Evolutionary conservation across 2,888 invertebrate species (phyloP), one percentile per base, ranked within the genome.

Genomic region (Xestia sexstrigata): DNA sequence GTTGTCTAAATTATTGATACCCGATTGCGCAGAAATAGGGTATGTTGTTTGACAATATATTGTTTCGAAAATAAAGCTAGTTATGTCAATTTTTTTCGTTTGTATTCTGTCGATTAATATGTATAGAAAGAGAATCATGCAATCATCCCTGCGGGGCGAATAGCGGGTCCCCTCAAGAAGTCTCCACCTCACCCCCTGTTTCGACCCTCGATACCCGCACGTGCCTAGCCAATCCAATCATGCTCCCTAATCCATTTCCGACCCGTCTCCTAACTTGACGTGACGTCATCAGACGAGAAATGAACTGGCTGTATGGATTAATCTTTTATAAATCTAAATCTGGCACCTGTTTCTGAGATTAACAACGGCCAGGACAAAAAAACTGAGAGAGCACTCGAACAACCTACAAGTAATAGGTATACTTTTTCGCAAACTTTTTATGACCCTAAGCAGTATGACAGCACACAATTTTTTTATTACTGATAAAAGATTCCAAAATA

Each of bases 171-270:
- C 65, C 52, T 70, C 47, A 66, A 72, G 35, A 69, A 72, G 26
- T 66, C 63, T n/a, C n/a, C n/a, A n/a, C n/a, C n/a, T 77, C 65
- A 55, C 52, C 58, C 47, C 74, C 39, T 55, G 26, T 42, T 47
- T 60, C 67, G 55, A 52, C 74, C 81, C 74, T 72, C 67, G 62
- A 80, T 49, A 45, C 62, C 60, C 76, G 65, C 75, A 81, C 79
- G 76, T 82, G 81, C 70, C 75, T 70, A 78, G 71, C 79, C 74
- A 76, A 85, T 76, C 71, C 71, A 75, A 76, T 73, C 78, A 70
- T 76, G 66, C 55, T 63, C 75, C 83, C 47, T 66, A 77, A 74
- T 84, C 76, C 62, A 55, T 35, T 63, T 15, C 70, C 58, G 49
- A 63, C 52, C 69, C 65, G 7, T 68, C 35, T 39, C 67, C 35